Evolutionary conservation across 2,113 vertebrate species (phyloP).

Genomic region (Mohoua ochrocephala): DNA sequence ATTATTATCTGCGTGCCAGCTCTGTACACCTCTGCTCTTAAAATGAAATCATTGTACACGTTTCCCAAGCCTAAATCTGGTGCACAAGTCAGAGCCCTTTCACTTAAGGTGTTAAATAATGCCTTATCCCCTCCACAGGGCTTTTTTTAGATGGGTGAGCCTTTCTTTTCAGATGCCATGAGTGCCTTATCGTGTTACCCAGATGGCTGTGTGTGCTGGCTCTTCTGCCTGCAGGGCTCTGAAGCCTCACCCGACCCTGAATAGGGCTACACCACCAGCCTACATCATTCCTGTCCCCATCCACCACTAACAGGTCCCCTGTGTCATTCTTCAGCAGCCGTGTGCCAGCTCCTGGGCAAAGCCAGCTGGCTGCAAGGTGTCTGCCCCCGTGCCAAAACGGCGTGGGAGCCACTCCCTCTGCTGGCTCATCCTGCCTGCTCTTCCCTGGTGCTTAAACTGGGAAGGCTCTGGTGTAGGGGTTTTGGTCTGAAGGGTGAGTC

Average conservation of each 20-base stretch:
- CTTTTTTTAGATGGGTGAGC: constrained; percentile 5
- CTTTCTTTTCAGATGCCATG: not conserved
- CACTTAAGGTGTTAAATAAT: not conserved
- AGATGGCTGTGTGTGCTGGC: not conserved
- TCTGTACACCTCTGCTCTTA: not conserved
- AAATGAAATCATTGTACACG: not conserved
- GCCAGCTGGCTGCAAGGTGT: not conserved
- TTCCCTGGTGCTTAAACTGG: not conserved
- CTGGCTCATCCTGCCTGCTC: not conserved
- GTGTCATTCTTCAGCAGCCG: not conserved
- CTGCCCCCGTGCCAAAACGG: fast-evolving
- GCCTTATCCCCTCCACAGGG: not conserved
- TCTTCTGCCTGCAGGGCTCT: not conserved
- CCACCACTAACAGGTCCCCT: not conserved
- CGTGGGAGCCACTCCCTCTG: fast-evolving
- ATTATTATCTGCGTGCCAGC: too few relatives aligned
- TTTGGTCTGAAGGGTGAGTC: not conserved
- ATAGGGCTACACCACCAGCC: not conserved
- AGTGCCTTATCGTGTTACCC: not conserved
- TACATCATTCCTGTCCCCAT: not conserved
- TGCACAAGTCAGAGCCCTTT: not conserved
- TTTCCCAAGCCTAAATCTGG: not conserved
- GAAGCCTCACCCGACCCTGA: not conserved
- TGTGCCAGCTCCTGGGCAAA: not conserved
- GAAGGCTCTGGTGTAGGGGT: not conserved